phyloP scores from a whole-genome alignment of 2,888 invertebrate species.

The Trileptium ribeirensis region DNA sequence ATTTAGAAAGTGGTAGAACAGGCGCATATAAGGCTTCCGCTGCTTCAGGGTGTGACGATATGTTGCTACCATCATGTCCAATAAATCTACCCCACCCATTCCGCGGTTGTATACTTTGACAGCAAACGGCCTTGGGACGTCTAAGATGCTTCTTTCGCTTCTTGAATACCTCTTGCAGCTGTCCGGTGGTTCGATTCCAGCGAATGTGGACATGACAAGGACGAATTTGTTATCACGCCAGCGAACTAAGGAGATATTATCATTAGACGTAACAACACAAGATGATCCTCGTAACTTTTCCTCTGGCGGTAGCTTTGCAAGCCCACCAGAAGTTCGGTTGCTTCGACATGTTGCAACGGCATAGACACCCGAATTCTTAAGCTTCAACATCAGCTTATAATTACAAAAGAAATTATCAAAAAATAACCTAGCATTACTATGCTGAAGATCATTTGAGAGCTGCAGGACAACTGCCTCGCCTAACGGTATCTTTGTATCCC shows the following conservation, averaged over 20 bases:
- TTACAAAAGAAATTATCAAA: background rate
- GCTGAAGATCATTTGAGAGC: background rate
- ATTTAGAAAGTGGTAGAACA: background rate
- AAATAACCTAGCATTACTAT: background rate
- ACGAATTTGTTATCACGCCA: background rate
- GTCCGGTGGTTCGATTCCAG: background rate
- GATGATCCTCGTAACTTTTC: no score
- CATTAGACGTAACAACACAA: background rate
- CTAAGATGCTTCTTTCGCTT: background rate
- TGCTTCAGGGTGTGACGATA: background rate
- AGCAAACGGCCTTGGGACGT: background rate
- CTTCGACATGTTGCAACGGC: background rate
- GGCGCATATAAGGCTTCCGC: background rate
- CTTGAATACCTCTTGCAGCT: background rate
- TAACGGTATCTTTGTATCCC: background rate
- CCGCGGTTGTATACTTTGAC: background rate
- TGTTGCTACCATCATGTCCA: background rate
- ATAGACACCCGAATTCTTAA: background rate
- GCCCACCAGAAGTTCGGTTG: no score
- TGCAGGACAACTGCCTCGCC: background rate
- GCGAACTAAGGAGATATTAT: background rate
- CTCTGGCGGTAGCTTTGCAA: no score
- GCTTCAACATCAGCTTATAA: background rate
- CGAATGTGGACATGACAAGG: background rate
- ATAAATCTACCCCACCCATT: background rate